Evolutionary conservation across 2,888 invertebrate genomes (phyloP), one percentile per base, ranked within the genome.

Genomic region (Agriotes lineatus): DNA sequence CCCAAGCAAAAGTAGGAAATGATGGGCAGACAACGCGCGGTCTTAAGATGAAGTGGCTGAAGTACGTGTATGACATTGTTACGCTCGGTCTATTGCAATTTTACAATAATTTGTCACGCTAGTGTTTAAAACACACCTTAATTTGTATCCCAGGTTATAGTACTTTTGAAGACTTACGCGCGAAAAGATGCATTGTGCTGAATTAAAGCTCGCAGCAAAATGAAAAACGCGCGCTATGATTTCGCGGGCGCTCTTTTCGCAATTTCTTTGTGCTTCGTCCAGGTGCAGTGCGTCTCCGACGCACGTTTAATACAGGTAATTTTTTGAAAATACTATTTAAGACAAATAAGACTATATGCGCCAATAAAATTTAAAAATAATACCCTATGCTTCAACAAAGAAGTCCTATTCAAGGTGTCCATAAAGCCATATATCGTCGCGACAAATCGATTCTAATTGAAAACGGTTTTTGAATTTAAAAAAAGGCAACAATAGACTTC

Each of bases 81-180:
- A 79, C 82, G 82, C 77, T 82, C 76, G 77, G 79, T 72, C 76
- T 77, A 75, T 66, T 75, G 77, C 76, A 79, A 80, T 78, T 79
- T 79, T 76, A 79, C 78, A 79, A 80, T 80, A 80, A 82, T 83
- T 83, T 83, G 82, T 83, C 82, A 82, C 82, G 83, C 82, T 76
- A 82, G 74, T 80, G 73, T 78, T 77, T 76, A 76, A 78, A 78
- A 76, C 81, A 79, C 81, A 75, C 81, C 80, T 80, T 76, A 76
- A 78, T 76, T 65, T 68, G 10, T 19, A 54, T 76, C 75, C 73
- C 70, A 73, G 71, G 73, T 74, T 75, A 75, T 73, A 77, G 75
- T 76, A 70, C 67, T 68, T 73, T 72, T 72, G 70, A 62, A 68
- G 72, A 61, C 45, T 22, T 65, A 52, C 69, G 39, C 45, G 37